Evolutionary conservation across 2,797 vertebrate species (phyloP).

Genomic region (Tapera naevia): DNA sequence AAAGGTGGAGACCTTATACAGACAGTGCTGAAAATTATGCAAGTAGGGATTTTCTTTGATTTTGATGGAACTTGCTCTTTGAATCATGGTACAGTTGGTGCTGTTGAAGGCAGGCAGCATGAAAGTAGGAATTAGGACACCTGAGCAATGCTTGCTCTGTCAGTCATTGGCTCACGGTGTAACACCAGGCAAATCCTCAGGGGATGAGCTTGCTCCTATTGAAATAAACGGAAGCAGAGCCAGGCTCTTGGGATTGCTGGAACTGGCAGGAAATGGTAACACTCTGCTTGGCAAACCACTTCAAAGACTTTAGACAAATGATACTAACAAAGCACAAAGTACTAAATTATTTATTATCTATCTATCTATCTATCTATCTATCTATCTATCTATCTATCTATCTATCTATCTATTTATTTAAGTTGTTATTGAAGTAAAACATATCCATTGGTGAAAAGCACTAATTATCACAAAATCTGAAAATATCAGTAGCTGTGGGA

Average conservation of each 20-base stretch:
- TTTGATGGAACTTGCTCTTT: neutral
- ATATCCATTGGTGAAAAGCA: neutral
- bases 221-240: neutral
- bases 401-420: neutral
- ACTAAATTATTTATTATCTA: neutral
- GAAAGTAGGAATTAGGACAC: neutral
- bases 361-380: neutral
- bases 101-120: neutral
- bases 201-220: neutral
- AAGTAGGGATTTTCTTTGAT: neutral
- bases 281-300: neutral
- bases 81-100: neutral
- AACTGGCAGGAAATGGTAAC: neutral
- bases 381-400: neutral
- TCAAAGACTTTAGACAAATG: neutral
- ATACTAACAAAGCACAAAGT: conserved; percentile 39
- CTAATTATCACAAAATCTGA: neutral
- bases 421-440: neutral
- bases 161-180: neutral
- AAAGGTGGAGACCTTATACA: neutral
- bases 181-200: neutral
- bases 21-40: neutral
- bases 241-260: neutral
- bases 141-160: neutral
- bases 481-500: neutral